phyloP scores from a whole-genome alignment of 2,113 vertebrate genomes.

The Aegotheles bennettii region DNA sequence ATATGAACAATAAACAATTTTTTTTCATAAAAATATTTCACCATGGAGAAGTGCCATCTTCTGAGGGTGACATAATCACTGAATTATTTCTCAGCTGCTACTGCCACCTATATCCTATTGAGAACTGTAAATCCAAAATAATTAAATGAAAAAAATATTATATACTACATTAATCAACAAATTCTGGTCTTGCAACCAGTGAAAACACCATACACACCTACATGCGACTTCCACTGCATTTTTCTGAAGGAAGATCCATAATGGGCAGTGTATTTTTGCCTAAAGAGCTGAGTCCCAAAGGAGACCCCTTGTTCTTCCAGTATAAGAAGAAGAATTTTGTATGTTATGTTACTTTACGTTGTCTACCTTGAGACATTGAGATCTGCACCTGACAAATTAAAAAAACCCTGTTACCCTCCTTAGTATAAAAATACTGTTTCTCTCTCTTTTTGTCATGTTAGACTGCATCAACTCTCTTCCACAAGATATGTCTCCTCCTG shows the following conservation, averaged over 20 bases:
- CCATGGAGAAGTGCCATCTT: not conserved
- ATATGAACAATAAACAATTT: not conserved
- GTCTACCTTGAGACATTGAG: not conserved
- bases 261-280: not conserved
- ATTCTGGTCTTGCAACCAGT: not conserved
- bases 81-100: not conserved
- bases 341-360: not conserved
- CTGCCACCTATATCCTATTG: not conserved
- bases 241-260: not conserved
- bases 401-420: not conserved
- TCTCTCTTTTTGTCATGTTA: not conserved
- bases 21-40: not conserved
- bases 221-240: not conserved
- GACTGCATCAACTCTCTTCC: not conserved
- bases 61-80: not conserved
- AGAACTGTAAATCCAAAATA: not conserved
- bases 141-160: not conserved
- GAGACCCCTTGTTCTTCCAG: rapidly evolving
- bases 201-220: not conserved
- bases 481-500: not conserved
- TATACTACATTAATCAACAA: not conserved
- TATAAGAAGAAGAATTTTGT: not conserved
- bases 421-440: not conserved
- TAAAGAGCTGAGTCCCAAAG: not conserved
- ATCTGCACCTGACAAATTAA: not conserved